These are phyloP conservation scores for Ctenomys sociabilis DNA, from an alignment of 2,113 vertebrate species.

Conservation along the genomic window DNA sequence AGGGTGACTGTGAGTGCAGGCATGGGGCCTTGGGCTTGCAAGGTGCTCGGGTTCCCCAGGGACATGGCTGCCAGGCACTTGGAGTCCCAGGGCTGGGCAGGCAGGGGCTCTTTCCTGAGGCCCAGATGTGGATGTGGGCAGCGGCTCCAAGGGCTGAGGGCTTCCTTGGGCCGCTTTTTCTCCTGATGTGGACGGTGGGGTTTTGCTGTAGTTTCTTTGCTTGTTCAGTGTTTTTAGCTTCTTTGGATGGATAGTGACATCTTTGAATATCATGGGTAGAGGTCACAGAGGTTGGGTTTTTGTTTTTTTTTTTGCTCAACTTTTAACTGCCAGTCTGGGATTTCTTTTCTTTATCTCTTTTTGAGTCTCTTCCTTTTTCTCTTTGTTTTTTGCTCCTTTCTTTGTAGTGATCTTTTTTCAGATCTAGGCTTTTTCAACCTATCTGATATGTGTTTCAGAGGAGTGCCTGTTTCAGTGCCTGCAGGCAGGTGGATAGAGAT, in stretches of 20 bases:
- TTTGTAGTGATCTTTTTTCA: conserved; percentile 41
- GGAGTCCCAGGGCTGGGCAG: background rate
- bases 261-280: background rate
- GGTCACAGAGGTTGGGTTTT: background rate
- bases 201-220: background rate
- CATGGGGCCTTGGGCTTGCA: background rate
- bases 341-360: conserved; percentile 70
- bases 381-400: conserved; percentile 48
- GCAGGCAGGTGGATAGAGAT: background rate
- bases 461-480: background rate
- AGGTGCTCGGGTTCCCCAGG: no score
- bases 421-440: background rate
- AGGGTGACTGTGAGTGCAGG: accelerated
- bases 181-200: background rate
- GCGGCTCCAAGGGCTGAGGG: background rate
- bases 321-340: conserved; percentile 5
- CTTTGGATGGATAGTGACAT: background rate
- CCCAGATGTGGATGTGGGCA: background rate
- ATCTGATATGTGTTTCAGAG: conserved; percentile 30
- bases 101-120: background rate
- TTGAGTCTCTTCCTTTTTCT: conserved; percentile 66
- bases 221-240: background rate
- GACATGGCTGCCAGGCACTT: background rate
- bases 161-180: background rate
- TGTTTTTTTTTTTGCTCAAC: background rate